A percentile compares a stretch with the other conserved stretches of the same genome.
Evolutionary conservation across 2,113 vertebrate species (phyloP).

Genomic region (Podilymbus podiceps): DNA sequence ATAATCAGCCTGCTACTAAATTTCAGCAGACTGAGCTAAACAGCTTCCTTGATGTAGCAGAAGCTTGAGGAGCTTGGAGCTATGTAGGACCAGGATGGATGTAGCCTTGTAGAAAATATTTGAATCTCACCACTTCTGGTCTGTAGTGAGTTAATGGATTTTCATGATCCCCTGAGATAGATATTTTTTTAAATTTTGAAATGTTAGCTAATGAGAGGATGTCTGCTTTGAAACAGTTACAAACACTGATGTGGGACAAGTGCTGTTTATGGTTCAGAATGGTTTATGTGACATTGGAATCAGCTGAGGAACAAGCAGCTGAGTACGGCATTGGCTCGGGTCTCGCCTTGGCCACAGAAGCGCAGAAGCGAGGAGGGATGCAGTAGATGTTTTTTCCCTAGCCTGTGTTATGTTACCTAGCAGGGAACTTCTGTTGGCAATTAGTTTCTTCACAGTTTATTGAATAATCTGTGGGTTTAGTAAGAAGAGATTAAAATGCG

Average conservation of each 20-base stretch:
- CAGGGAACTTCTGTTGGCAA: neutral
- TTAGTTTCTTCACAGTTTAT: neutral
- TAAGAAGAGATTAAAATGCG: neutral
- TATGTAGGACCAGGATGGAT: neutral
- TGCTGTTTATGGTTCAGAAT: neutral
- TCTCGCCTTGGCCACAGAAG: neutral
- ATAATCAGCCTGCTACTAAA: neutral
- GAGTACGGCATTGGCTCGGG: too few species aligned
- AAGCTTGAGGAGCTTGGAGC: neutral
- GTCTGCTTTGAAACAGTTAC: neutral
- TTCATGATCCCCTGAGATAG: neutral
- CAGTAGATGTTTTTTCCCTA: neutral
- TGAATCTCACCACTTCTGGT: neutral
- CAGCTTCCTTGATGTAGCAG: accelerated
- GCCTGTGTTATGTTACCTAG: accelerated
- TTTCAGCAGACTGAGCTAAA: neutral
- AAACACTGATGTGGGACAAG: neutral
- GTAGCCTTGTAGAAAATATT: neutral
- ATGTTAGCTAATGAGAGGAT: neutral
- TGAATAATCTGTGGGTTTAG: neutral
- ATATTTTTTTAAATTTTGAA: neutral
- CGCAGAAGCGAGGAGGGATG: neutral
- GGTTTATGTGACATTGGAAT: neutral
- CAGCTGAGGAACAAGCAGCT: neutral
- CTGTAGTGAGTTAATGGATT: neutral